Conservation (phyloP, 35 echinoderm and acorn worm genomes). For the Stichopus chloronotus region DNA sequence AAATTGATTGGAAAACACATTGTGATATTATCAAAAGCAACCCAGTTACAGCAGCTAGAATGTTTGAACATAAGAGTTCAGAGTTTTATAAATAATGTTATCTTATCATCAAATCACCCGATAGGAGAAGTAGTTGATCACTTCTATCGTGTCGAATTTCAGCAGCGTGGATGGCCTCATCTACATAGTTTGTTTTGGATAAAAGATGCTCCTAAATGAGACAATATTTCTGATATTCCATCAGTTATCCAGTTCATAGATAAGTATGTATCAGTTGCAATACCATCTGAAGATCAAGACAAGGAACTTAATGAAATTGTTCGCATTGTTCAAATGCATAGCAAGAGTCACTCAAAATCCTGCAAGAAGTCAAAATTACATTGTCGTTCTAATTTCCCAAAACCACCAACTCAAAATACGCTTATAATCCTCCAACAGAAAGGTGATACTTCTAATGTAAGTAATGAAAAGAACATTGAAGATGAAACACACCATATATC, state of each 20-base stretch:
- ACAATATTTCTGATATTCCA: background rate
- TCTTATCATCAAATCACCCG: conserved; percentile 48
- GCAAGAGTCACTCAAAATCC: conserved; percentile 38
- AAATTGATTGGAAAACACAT: conserved; percentile 65
- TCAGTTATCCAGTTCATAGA: background rate
- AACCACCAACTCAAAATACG: conserved; percentile 1
- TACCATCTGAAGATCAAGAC: background rate
- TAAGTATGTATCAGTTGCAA: background rate
- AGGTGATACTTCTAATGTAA: too few relatives aligned
- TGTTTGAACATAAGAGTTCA: conserved; percentile 73
- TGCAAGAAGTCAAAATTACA: background rate
- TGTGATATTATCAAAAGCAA: conserved; percentile 56
- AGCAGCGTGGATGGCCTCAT: background rate
- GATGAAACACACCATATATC: too few relatives aligned
- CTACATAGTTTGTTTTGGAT: background rate
- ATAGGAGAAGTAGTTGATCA: conserved; percentile 54
- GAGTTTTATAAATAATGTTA: conserved; percentile 64
- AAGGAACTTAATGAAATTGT: conserved; percentile 1
- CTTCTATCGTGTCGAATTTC: too few relatives aligned
- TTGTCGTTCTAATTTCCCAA: conserved; percentile 53
- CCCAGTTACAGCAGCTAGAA: conserved; percentile 65
- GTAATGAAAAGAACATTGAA: too few relatives aligned
- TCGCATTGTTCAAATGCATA: conserved; percentile 11
- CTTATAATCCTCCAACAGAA: conserved; percentile 23
- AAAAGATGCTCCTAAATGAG: conserved; percentile 14